Evolutionary conservation across 2,888 invertebrate genomes (phyloP), one percentile per base, ranked within the genome.

Genomic region (Drosophila neoperkinsi): DNA sequence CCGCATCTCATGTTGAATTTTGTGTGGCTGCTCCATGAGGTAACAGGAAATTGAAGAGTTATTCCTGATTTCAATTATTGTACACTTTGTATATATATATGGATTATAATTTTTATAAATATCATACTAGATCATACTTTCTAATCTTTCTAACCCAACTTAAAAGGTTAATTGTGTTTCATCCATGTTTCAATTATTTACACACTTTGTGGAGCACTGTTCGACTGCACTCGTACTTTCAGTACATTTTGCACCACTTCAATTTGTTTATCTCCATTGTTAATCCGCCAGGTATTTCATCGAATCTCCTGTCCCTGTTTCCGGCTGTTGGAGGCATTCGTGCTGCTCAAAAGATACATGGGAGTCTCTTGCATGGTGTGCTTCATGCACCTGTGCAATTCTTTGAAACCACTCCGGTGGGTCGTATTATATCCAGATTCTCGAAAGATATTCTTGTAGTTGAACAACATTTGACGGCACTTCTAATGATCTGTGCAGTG

Each of bases 221-320:
- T 34, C 34, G 5, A 30, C 16, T 25, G 36, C 61, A 18, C 36
- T 25, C n/a, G 52, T 52, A 52, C 25, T 38, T 49, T 11, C 4
- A 31, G 51, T 31, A 46, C 34, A 28, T 43, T 46, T 61, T 25
- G 10, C 58, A 68, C 41, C 46, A 46, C 7, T 28, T 21, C 13
- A 36, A n/a, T 21, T 49, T 7, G 13, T 34, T 34, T 34, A 41
- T 52, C 13, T 43, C 7, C 13, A 61, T 56, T 63, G 33, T 55
- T 65, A 55, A 62, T 57, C 31, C 5, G 28, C 4, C 96, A 96
- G 96, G 95, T 91, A 88, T 95, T 91, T 92, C 94, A 91, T 95
- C 95, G 91, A 94, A 95, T 94, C 94, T 95, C 92, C 94, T 94
- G 92, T 95, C 95, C 93, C 94, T 96, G 94, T 94, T 95, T 92